Percentiles rank a stretch among this genome's conserved stretches.
Evolutionary conservation across 1,140 invertebrate genomes (phyloP).

Genomic region (Leucophenga varia): DNA sequence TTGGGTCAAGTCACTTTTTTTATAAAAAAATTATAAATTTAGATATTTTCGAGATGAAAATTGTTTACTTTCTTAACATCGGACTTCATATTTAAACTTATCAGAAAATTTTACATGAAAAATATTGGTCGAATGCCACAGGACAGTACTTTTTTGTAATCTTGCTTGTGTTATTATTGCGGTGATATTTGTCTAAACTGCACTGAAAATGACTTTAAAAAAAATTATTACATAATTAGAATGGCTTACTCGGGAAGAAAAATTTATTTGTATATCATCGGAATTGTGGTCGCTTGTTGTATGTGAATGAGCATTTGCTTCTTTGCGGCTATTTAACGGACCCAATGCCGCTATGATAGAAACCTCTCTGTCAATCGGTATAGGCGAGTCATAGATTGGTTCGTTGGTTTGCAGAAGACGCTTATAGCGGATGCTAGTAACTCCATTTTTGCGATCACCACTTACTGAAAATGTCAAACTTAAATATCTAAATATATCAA

Average conservation of each 20-base stretch:
- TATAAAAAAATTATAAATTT: too few relatives aligned
- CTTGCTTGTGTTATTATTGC: too few relatives aligned
- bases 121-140: too few relatives aligned
- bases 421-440: constrained; percentile 79
- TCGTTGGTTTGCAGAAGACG: constrained; percentile 77
- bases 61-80: too few relatives aligned
- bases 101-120: too few relatives aligned
- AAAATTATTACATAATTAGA: neutral
- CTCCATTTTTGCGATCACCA: constrained; percentile 73
- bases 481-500: neutral
- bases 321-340: constrained; percentile 72
- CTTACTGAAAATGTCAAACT: too few relatives aligned
- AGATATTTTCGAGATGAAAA: too few relatives aligned
- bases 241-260: constrained; percentile 60
- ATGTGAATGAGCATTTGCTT: constrained; percentile 79
- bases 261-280: constrained; percentile 75
- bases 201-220: too few relatives aligned
- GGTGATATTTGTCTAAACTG: neutral
- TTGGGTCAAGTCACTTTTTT: too few relatives aligned
- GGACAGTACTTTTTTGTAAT: too few relatives aligned
- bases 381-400: constrained; percentile 67
- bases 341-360: constrained; percentile 88
- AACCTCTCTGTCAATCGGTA: constrained; percentile 67
- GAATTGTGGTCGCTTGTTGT: constrained; percentile 69
- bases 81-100: too few relatives aligned